Percentiles rank a stretch among this genome's conserved stretches.
These are phyloP conservation scores for Bucco capensis DNA, from an alignment of 2,113 vertebrate species.

Conservation along the genomic window DNA sequence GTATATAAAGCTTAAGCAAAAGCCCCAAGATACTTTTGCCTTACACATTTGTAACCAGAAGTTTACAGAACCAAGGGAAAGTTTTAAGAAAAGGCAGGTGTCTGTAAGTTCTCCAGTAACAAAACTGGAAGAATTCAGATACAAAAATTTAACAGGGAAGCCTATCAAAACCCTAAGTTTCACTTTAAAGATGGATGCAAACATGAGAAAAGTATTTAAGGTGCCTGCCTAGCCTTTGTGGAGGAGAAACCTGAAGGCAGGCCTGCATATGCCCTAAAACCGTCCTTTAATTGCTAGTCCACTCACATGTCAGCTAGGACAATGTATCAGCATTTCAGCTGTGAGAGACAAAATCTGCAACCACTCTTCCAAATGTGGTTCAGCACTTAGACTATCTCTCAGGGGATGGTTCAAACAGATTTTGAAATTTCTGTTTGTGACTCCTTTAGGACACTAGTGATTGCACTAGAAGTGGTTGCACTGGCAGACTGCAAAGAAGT, in stretches of 20 bases:
- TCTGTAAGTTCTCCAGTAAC: not conserved
- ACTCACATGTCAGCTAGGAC: not conserved
- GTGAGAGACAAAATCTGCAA: not conserved
- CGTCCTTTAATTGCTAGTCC: not conserved
- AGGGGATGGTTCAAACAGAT: not conserved
- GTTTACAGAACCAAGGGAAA: not conserved
- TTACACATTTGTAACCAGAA: not conserved
- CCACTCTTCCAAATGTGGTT: accelerated
- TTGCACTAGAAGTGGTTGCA: not conserved
- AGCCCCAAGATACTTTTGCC: not conserved
- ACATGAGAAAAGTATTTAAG: not conserved
- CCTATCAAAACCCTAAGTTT: not conserved
- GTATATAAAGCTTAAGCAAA: not conserved
- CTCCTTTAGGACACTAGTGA: not conserved
- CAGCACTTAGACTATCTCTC: not conserved
- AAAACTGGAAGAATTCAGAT: not conserved
- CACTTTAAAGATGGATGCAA: not conserved
- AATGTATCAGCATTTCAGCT: not conserved
- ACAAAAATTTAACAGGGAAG: not conserved
- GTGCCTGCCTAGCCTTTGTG: not conserved
- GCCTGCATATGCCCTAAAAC: not conserved
- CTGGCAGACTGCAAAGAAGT: not conserved
- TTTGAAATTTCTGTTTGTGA: not conserved
- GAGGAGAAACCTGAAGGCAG: not conserved
- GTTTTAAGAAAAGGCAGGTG: not conserved